phyloP scores from a whole-genome alignment of 2,113 vertebrate genomes.

The Rhegmatorhina hoffmannsi region DNA sequence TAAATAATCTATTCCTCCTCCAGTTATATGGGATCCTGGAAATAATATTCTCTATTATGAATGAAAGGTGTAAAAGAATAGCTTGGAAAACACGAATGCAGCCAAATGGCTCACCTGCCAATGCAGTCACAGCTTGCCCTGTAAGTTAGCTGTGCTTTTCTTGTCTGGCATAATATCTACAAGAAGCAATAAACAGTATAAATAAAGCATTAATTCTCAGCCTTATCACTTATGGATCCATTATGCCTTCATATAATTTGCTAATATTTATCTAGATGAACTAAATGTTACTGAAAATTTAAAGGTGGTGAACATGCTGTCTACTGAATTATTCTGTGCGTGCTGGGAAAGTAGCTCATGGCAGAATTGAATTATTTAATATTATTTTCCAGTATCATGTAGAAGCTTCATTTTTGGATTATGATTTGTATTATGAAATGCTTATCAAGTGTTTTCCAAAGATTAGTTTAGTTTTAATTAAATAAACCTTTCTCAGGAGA shows the following conservation, averaged over 20 bases:
- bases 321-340: conserved; percentile 60
- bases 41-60: conserved; percentile 20
- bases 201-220: conserved; percentile 55
- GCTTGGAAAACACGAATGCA: background rate
- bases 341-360: conserved; percentile 56
- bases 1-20: conserved; percentile 47
- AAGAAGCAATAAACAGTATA: conserved; percentile 37
- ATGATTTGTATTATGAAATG: conserved; percentile 87
- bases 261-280: conserved; percentile 63
- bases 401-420: conserved; percentile 76
- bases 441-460: conserved; percentile 86
- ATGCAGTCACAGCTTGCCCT: conserved; percentile 5
- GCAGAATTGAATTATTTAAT: conserved; percentile 78
- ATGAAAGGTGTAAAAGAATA: conserved; percentile 36
- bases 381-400: conserved; percentile 68
- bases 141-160: conserved; percentile 18
- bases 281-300: conserved; percentile 63
- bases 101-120: conserved; percentile 41
- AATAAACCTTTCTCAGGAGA: conserved; percentile 86
- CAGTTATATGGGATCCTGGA: background rate
- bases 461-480: conserved; percentile 90
- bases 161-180: background rate
- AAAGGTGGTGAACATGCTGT: conserved; percentile 45
- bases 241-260: conserved; percentile 33
- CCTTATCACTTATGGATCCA: conserved; percentile 9